Conservation (phyloP, 2,888 invertebrate species). For the Phania funesta region DNA sequence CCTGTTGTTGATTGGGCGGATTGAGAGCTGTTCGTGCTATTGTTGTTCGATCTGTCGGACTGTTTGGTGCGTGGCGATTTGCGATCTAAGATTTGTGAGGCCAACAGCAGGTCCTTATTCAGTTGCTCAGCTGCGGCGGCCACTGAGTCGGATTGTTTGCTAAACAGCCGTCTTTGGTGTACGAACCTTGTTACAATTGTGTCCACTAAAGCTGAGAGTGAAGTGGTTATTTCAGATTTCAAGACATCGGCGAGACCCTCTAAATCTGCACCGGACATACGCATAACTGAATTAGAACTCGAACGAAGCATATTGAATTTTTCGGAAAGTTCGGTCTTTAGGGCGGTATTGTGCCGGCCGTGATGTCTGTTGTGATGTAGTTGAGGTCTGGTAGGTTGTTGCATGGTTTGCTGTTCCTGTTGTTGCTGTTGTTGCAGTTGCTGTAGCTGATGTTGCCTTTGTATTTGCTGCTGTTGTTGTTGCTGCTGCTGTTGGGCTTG, state of each 20-base stretch:
- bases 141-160: slow-evolving; percentile 88
- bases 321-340: slow-evolving; percentile 88
- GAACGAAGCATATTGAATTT: slow-evolving; percentile 88
- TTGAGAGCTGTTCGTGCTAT: slow-evolving; percentile 62
- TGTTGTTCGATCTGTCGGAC: slow-evolving; percentile 72
- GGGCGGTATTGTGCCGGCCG: slow-evolving; percentile 77
- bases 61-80: slow-evolving; percentile 87
- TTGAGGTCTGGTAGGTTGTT: slow-evolving; percentile 74
- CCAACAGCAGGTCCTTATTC: slow-evolving; percentile 91
- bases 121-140: slow-evolving; percentile 91
- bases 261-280: slow-evolving; percentile 89
- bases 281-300: slow-evolving; percentile 84
- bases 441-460: slow-evolving; percentile 81
- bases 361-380: slow-evolving; percentile 75
- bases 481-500: slow-evolving; percentile 80
- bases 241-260: slow-evolving; percentile 94
- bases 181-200: slow-evolving; percentile 92
- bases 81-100: slow-evolving; percentile 89
- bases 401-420: slow-evolving; percentile 78
- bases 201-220: slow-evolving; percentile 91
- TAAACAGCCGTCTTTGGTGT: slow-evolving; percentile 88
- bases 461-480: slow-evolving; percentile 79
- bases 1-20: slow-evolving; percentile 66
- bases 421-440: slow-evolving; percentile 81
- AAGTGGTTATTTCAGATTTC: slow-evolving; percentile 93